phyloP scores from a whole-genome alignment of 2,888 invertebrate species.

The Gonocerus acuteangulatus region DNA sequence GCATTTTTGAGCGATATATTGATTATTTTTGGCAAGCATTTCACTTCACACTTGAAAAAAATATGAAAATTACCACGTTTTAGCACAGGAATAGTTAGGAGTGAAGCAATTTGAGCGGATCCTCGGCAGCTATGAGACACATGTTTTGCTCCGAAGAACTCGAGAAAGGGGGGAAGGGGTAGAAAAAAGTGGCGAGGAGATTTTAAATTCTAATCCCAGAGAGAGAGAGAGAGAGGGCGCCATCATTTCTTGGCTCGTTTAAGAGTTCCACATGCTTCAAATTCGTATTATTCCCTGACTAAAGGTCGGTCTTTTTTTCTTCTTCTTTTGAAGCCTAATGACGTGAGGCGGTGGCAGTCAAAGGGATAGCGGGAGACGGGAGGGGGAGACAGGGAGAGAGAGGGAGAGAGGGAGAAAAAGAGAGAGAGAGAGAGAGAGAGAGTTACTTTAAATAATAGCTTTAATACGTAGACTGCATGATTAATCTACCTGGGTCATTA shows the following conservation, averaged over 20 bases:
- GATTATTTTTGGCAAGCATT: too few species aligned
- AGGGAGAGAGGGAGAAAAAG: background rate
- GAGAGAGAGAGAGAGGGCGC: background rate
- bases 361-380: conserved; percentile 5
- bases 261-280: conserved; percentile 14
- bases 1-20: too few species aligned
- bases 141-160: too few species aligned
- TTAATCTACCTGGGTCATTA: conserved; percentile 29
- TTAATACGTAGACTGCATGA: conserved; percentile 26
- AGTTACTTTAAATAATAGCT: conserved; percentile 35
- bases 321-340: conserved; percentile 28
- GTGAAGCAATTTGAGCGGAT: too few species aligned
- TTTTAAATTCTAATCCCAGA: too few species aligned
- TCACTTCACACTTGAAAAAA: too few species aligned
- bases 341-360: conserved; percentile 29
- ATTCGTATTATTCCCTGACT: conserved; percentile 16
- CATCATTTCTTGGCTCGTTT: background rate
- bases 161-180: too few species aligned
- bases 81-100: too few species aligned
- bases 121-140: too few species aligned
- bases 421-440: conserved; percentile 27
- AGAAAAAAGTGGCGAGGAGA: too few species aligned
- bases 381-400: conserved; percentile 1
- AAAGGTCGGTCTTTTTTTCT: conserved; percentile 11
- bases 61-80: too few species aligned